These are phyloP conservation scores for Spodoptera litura DNA, from an alignment of 1,140 invertebrate genomes.

Conservation along the genomic window DNA sequence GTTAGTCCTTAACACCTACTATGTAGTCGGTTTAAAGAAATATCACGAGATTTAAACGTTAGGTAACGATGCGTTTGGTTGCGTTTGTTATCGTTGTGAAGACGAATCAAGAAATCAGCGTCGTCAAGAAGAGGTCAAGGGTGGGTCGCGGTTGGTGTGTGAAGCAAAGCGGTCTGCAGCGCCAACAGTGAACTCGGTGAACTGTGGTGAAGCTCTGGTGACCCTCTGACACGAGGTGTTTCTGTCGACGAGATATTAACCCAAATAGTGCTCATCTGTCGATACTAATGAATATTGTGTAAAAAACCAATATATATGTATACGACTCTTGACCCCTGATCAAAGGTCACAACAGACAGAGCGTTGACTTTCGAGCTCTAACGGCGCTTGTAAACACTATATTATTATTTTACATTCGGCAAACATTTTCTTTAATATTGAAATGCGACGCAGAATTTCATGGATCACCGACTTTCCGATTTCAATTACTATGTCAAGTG, in stretches of 20 bases:
- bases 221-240: neutral
- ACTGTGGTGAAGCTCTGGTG: neutral
- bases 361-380: conserved; percentile 45
- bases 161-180: neutral
- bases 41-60: conserved; percentile 36
- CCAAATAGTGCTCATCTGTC: conserved; percentile 22
- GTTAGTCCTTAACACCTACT: neutral
- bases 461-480: conserved; percentile 7
- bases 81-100: conserved; percentile 30
- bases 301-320: conserved; percentile 27
- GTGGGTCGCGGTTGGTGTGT: conserved; percentile 27
- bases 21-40: conserved; percentile 18
- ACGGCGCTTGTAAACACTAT: conserved; percentile 30
- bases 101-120: conserved; percentile 50
- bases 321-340: conserved; percentile 26
- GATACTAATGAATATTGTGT: conserved; percentile 40
- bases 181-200: conserved; percentile 10
- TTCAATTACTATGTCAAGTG: conserved; percentile 24
- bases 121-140: conserved; percentile 50
- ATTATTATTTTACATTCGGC: conserved; percentile 1
- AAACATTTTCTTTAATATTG: conserved; percentile 21
- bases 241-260: conserved; percentile 15
- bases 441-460: conserved; percentile 22
- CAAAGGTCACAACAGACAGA: conserved; percentile 42
- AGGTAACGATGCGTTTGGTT: conserved; percentile 31